These are phyloP conservation scores for Chiloscyllium plagiosum DNA, from an alignment of 2,113 vertebrate genomes.

Conservation along the genomic window DNA sequence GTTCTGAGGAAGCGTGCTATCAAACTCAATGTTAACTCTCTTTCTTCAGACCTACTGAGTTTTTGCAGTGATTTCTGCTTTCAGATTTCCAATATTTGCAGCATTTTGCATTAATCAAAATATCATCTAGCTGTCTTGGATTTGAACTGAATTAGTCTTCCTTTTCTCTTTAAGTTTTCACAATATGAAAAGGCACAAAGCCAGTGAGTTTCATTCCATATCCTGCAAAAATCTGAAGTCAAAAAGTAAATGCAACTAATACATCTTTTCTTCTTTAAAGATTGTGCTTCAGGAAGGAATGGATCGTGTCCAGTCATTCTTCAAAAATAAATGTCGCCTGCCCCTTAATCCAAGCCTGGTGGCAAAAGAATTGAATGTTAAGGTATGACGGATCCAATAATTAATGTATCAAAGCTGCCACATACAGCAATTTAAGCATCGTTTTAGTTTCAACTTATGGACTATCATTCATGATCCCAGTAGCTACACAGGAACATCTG, in stretches of 20 bases:
- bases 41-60: too few relatives aligned
- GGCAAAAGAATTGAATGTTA: conserved; percentile 85
- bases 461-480: neutral
- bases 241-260: neutral
- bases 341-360: conserved; percentile 89
- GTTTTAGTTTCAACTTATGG: neutral
- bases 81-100: too few relatives aligned
- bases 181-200: neutral
- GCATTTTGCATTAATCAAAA: too few relatives aligned
- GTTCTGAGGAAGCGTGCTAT: too few relatives aligned
- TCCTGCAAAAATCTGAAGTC: neutral
- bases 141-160: conserved; percentile 8
- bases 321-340: conserved; percentile 79
- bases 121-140: too few relatives aligned
- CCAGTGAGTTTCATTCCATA: neutral
- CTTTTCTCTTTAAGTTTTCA: neutral
- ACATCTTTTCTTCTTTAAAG: conserved; percentile 52
- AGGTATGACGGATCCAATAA: conserved; percentile 59
- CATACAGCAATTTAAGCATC: neutral
- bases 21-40: too few relatives aligned
- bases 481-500: neutral
- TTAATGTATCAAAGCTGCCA: neutral
- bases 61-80: too few relatives aligned
- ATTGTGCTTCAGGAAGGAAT: conserved; percentile 81
- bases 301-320: conserved; percentile 84